A percentile compares a stretch with the other conserved stretches of the same genome.
Evolutionary conservation across 2,888 invertebrate genomes (phyloP).

Genomic region (Parthenolecanium corni): DNA sequence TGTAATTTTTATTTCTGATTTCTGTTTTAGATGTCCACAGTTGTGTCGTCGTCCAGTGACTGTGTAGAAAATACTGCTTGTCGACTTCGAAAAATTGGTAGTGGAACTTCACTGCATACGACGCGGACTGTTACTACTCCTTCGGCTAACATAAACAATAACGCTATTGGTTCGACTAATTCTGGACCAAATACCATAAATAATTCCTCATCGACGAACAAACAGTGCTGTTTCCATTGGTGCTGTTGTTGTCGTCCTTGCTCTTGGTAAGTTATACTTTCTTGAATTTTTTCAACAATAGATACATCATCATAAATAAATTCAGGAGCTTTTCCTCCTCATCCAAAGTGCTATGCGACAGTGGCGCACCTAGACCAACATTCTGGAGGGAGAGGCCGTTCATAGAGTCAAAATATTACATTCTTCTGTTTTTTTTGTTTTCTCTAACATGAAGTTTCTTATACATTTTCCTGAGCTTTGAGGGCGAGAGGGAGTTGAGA

Average conservation of each 20-base stretch:
- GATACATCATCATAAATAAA: background rate
- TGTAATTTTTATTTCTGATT: background rate
- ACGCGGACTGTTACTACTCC: conserved; percentile 26
- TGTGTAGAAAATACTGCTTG: conserved; percentile 22
- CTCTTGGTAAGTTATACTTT: conserved; percentile 40
- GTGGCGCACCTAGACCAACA: too few relatives aligned
- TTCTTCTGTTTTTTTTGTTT: too few relatives aligned
- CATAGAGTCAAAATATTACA: too few relatives aligned
- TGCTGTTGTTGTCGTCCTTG: conserved; percentile 45
- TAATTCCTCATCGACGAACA: conserved; percentile 32
- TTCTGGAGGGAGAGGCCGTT: too few relatives aligned
- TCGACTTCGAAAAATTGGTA: conserved; percentile 23
- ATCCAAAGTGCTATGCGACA: too few relatives aligned
- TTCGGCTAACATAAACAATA: conserved; percentile 21
- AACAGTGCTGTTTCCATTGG: conserved; percentile 42
- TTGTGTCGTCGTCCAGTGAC: conserved; percentile 29
- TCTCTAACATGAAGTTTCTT: too few relatives aligned
- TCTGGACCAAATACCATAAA: conserved; percentile 21
- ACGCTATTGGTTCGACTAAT: conserved; percentile 18
- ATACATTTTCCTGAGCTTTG: too few relatives aligned
- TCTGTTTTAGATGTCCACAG: conserved; percentile 26
- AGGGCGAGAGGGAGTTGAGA: too few relatives aligned
- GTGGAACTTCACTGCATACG: conserved; percentile 28
- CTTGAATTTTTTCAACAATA: background rate
- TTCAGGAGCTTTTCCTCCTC: too few relatives aligned